phyloP scores from a whole-genome alignment of 2,797 vertebrate genomes.

The Acrossocheilus fasciatus region DNA sequence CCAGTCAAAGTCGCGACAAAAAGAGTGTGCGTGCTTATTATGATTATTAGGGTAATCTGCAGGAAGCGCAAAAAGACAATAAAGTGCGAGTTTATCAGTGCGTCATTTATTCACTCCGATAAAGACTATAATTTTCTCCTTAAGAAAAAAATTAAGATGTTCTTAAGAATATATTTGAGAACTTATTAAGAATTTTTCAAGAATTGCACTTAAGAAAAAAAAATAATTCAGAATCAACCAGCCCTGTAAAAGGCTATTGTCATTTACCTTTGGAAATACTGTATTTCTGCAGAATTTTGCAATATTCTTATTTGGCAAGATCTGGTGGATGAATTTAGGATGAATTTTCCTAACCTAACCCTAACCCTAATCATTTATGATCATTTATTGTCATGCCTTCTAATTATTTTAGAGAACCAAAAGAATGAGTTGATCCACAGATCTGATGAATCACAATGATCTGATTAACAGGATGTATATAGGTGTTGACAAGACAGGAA shows the following conservation, averaged over 20 bases:
- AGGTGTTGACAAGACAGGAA: slow-evolving; percentile 4
- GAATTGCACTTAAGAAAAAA: too few species aligned
- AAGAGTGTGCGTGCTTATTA: too few species aligned
- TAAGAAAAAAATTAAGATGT: too few species aligned
- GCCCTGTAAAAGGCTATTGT: background rate
- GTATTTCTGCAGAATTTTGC: background rate
- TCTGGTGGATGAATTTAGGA: background rate
- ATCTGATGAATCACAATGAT: background rate
- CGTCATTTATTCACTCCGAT: too few species aligned
- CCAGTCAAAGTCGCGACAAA: too few species aligned
- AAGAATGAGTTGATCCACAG: background rate
- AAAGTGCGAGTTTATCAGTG: too few species aligned
- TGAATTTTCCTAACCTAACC: background rate
- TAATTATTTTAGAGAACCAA: background rate
- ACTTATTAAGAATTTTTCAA: too few species aligned
- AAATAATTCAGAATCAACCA: background rate
- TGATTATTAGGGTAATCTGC: too few species aligned
- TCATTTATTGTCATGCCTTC: background rate
- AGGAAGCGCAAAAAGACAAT: too few species aligned
- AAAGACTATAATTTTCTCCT: too few species aligned
- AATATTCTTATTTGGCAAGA: background rate
- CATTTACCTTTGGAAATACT: background rate
- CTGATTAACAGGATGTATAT: slow-evolving; percentile 9
- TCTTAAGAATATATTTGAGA: too few species aligned
- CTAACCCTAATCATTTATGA: too few species aligned